These are phyloP conservation scores for Heterodera carotae DNA, from an alignment of 1,140 invertebrate genomes.

Conservation along the genomic window DNA sequence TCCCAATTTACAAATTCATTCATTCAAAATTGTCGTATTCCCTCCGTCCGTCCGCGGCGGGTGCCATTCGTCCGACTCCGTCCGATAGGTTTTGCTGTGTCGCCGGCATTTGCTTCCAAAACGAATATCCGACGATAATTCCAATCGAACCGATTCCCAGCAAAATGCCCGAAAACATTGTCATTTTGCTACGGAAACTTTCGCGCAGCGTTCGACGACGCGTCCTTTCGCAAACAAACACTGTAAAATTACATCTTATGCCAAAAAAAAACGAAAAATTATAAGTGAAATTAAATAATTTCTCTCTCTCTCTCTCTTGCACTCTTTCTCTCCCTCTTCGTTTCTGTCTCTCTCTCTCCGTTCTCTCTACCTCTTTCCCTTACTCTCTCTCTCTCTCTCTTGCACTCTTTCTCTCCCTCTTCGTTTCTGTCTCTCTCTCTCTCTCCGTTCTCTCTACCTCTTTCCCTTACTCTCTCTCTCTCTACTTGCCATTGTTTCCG, in stretches of 20 bases:
- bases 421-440: too few species aligned
- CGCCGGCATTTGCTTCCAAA: constrained; percentile 21
- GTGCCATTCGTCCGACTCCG: background rate
- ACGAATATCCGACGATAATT: constrained; percentile 28
- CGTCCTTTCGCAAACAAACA: constrained; percentile 34
- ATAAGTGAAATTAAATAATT: background rate
- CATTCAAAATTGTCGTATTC: constrained; percentile 7
- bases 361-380: too few species aligned
- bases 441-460: too few species aligned
- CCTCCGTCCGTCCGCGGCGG: background rate
- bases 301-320: too few species aligned
- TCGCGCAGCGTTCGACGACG: constrained; percentile 22
- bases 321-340: too few species aligned
- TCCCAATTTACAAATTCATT: background rate
- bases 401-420: too few species aligned
- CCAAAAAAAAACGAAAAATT: too few species aligned
- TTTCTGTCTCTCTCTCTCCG: too few species aligned
- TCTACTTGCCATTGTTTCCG: constrained; percentile 27
- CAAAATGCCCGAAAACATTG: constrained; percentile 35
- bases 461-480: background rate
- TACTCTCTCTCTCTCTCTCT: too few species aligned
- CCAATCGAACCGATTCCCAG: constrained; percentile 28
- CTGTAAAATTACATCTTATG: constrained; percentile 26
- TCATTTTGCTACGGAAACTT: constrained; percentile 38
- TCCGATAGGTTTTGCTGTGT: background rate